Conservation (phyloP, 2,797 vertebrate species). For the Argentina silus region DNA sequence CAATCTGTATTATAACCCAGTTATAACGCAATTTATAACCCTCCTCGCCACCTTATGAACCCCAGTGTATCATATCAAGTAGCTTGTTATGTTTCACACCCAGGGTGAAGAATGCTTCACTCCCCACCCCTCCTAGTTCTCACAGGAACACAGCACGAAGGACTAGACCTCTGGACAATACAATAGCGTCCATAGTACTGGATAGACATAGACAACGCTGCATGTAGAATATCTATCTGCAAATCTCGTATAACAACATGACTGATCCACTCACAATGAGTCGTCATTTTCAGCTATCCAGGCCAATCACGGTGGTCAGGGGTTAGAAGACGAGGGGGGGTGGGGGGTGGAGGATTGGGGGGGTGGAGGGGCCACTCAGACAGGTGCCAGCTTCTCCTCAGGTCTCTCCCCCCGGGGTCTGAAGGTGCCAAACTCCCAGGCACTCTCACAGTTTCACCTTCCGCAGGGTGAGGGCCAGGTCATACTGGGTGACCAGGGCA, state of each 20-base stretch:
- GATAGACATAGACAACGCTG: too few species aligned
- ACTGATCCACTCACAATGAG: too few species aligned
- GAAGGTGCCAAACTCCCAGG: conserved; percentile 75
- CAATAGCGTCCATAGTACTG: neutral
- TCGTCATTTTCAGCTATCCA: too few species aligned
- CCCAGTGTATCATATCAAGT: conserved; percentile 29
- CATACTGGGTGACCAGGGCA: neutral
- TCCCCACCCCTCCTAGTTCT: conserved; percentile 34
- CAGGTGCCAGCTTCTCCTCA: conserved; percentile 72
- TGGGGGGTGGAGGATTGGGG: conserved; percentile 8
- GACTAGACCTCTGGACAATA: neutral
- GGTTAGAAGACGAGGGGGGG: neutral
- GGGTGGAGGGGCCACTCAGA: conserved; percentile 55
- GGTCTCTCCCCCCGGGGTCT: conserved; percentile 67
- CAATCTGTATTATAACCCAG: too few species aligned
- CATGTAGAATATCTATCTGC: conserved; percentile 6
- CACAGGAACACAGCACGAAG: conserved; percentile 1
- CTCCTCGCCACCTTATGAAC: conserved; percentile 25
- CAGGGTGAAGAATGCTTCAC: conserved; percentile 69
- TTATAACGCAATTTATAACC: conserved; percentile 25
- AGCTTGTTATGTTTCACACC: conserved; percentile 70
- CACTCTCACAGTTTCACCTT: conserved; percentile 68
- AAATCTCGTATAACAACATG: neutral
- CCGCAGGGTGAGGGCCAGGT: conserved; percentile 43
- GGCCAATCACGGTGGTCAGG: neutral